Conservation (phyloP, 2,888 invertebrate genomes). For the Carpatolechia fugitivella region DNA sequence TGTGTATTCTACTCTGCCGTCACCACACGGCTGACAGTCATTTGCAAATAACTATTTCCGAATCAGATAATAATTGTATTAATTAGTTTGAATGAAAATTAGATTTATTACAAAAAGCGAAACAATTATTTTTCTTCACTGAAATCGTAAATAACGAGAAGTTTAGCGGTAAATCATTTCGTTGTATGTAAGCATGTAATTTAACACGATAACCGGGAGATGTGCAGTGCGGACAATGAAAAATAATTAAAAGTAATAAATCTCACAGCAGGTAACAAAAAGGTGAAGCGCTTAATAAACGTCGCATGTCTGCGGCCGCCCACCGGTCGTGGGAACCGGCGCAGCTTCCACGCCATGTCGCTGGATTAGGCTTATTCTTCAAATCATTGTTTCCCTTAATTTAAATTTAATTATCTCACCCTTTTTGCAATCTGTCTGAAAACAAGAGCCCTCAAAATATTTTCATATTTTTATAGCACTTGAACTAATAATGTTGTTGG, state of each 20-base stretch:
- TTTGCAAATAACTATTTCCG: too few species aligned
- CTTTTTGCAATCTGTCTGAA: conserved; percentile 18
- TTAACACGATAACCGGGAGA: conserved; percentile 61
- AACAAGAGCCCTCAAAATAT: neutral
- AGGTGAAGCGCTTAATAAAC: conserved; percentile 75
- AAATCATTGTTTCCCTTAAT: conserved; percentile 50
- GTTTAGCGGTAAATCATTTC: conserved; percentile 55
- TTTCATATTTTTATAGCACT: neutral
- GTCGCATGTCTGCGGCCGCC: conserved; percentile 66
- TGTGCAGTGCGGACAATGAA: conserved; percentile 71
- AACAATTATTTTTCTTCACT: conserved; percentile 25
- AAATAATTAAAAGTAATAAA: conserved; percentile 80
- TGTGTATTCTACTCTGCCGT: too few species aligned
- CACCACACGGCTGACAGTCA: too few species aligned
- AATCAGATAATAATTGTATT: too few species aligned
- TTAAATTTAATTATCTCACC: conserved; percentile 50
- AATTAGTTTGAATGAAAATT: neutral
- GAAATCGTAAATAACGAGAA: conserved; percentile 46
- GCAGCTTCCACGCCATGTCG: conserved; percentile 32
- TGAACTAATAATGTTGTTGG: too few species aligned
- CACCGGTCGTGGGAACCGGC: conserved; percentile 54
- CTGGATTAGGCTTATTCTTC: conserved; percentile 54
- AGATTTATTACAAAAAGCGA: conserved; percentile 21
- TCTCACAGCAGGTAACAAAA: conserved; percentile 77
- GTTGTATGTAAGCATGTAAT: conserved; percentile 63